Evolutionary conservation across 2,797 vertebrate genomes (phyloP).

Genomic region (Margarornis squamiger): DNA sequence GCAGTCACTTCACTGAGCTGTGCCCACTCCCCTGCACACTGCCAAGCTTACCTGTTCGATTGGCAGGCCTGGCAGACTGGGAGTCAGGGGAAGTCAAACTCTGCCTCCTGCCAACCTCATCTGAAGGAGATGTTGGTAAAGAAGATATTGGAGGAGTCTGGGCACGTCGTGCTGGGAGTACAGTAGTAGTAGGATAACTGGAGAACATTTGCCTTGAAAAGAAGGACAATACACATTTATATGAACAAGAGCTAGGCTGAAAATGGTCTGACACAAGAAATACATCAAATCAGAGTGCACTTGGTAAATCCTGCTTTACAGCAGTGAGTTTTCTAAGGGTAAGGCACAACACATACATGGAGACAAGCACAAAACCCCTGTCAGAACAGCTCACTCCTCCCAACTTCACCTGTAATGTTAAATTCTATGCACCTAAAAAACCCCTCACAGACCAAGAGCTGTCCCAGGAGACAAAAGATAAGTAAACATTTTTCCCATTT

Average conservation of each 20-base stretch:
- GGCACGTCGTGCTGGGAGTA: slow-evolving; percentile 89
- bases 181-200: slow-evolving; percentile 95
- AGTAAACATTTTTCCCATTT: background rate
- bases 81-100: slow-evolving; percentile 95
- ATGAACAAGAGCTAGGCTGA: background rate
- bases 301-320: background rate
- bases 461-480: background rate
- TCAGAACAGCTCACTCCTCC: background rate
- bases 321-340: background rate
- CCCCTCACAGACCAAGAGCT: background rate
- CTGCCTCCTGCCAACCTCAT: slow-evolving; percentile 93
- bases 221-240: background rate
- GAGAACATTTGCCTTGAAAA: slow-evolving; percentile 96
- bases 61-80: slow-evolving; percentile 86
- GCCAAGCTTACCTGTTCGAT: slow-evolving; percentile 82
- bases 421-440: background rate
- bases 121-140: slow-evolving; percentile 93
- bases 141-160: slow-evolving; percentile 96
- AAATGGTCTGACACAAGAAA: background rate
- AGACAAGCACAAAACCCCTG: background rate
- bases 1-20: background rate
- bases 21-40: background rate
- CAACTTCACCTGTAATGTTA: background rate
- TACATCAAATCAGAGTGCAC: background rate
- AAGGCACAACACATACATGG: background rate